Evolutionary conservation across 2,797 vertebrate genomes (phyloP).

Genomic region (Pagetopsis macropterus): DNA sequence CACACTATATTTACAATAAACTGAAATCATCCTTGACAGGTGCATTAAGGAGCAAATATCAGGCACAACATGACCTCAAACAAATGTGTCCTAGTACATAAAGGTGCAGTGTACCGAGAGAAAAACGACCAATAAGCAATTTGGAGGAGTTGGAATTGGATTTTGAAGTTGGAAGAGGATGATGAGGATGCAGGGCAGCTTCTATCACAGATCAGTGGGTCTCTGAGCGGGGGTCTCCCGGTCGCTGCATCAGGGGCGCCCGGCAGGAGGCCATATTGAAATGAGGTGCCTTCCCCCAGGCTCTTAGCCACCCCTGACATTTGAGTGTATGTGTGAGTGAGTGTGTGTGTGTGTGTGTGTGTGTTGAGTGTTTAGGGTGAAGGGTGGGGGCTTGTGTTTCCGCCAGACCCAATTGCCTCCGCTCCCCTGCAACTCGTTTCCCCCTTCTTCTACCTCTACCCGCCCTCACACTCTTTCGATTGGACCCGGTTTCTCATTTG

Average conservation of each 20-base stretch:
- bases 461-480: slow-evolving; percentile 61
- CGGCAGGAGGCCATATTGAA: slow-evolving; percentile 81
- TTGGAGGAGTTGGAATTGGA: slow-evolving; percentile 83
- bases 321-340: slow-evolving; percentile 62
- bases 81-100: slow-evolving; percentile 44
- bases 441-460: slow-evolving; percentile 64
- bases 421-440: slow-evolving; percentile 75
- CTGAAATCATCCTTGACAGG: slow-evolving; percentile 30
- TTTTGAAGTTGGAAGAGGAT: slow-evolving; percentile 79
- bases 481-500: slow-evolving; percentile 84
- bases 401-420: slow-evolving; percentile 80
- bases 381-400: slow-evolving; percentile 76
- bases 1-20: slow-evolving; percentile 15
- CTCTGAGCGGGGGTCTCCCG: slow-evolving; percentile 74
- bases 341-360: slow-evolving; percentile 45
- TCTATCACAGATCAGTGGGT: slow-evolving; percentile 85
- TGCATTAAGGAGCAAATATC: slow-evolving; percentile 50
- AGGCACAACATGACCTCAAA: slow-evolving; percentile 53
- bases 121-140: slow-evolving; percentile 79
- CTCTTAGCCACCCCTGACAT: slow-evolving; percentile 80
- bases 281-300: slow-evolving; percentile 76
- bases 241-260: slow-evolving; percentile 76
- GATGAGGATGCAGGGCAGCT: slow-evolving; percentile 73
- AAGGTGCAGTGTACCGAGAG: slow-evolving; percentile 49
- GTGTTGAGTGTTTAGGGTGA: slow-evolving; percentile 64